phyloP scores from a whole-genome alignment of 2,113 vertebrate species.

The Plecotus auritus region DNA sequence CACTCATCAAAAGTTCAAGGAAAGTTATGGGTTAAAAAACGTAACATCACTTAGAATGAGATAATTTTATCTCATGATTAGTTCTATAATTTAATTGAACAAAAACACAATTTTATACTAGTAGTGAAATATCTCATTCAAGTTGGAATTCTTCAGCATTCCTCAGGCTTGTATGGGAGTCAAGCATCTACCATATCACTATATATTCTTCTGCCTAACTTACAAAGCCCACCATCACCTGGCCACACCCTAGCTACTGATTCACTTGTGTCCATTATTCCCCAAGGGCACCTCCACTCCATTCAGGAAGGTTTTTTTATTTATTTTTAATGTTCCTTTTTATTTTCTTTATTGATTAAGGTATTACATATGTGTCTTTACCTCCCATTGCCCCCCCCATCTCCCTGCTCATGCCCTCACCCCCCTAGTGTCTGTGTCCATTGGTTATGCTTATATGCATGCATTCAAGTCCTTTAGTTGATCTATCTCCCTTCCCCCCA shows the following conservation, averaged over 20 bases:
- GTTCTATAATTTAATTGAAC: background rate
- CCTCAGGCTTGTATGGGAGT: background rate
- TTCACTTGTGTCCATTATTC: background rate
- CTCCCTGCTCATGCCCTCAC: too few species aligned
- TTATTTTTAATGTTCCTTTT: background rate
- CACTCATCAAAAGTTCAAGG: background rate
- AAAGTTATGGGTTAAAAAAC: background rate
- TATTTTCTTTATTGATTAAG: too few species aligned
- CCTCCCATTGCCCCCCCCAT: too few species aligned
- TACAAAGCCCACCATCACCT: background rate
- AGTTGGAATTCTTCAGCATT: background rate
- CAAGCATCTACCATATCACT: accelerated
- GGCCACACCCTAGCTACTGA: background rate
- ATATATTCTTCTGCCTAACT: background rate
- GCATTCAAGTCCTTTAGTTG: too few species aligned
- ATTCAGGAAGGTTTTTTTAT: background rate
- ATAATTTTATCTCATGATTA: background rate
- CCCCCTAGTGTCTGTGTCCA: too few species aligned
- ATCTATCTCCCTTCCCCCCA: too few species aligned
- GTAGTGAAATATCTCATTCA: background rate
- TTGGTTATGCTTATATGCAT: too few species aligned
- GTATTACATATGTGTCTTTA: too few species aligned
- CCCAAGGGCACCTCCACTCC: background rate
- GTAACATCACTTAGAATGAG: background rate
- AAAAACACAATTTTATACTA: background rate